These are phyloP conservation scores for Chelonus insularis DNA, from an alignment of 1,140 invertebrate species.

Conservation along the genomic window DNA sequence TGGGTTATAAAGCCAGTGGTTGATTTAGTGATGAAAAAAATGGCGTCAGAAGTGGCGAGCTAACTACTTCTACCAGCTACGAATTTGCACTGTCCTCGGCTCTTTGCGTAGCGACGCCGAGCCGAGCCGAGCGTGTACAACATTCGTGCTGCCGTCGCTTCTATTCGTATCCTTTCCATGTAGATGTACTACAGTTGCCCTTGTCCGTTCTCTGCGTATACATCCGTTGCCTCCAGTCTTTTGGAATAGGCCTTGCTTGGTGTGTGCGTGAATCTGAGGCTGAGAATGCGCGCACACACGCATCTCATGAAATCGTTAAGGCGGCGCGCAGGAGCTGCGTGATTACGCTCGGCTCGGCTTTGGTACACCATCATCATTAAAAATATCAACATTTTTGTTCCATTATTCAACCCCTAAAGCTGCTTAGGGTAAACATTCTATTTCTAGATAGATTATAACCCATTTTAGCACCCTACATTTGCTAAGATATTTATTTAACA, in stretches of 20 bases:
- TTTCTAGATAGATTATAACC: too few species aligned
- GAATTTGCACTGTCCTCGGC: conserved; percentile 31
- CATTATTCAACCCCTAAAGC: too few species aligned
- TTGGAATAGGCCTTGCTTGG: not conserved
- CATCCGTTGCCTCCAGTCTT: not conserved
- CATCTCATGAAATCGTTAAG: conserved; percentile 17
- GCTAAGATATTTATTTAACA: too few species aligned
- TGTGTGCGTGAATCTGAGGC: not conserved
- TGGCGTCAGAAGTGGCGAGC: not conserved
- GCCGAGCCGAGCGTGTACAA: conserved; percentile 33
- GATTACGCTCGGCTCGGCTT: conserved; percentile 36
- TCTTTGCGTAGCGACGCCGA: conserved; percentile 33
- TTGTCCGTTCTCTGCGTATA: not conserved
- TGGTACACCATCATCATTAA: conserved; percentile 17
- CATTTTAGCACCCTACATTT: too few species aligned
- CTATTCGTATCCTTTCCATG: not conserved
- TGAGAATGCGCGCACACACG: conserved; percentile 10
- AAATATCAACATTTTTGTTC: too few species aligned
- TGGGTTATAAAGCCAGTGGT: not conserved
- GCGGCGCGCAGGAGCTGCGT: conserved; percentile 19
- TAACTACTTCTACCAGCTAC: conserved; percentile 26
- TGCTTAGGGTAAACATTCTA: too few species aligned
- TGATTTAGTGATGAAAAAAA: not conserved
- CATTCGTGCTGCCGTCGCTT: conserved; percentile 10
- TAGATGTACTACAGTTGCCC: not conserved